Evolutionary conservation across 2,888 invertebrate genomes (phyloP), one percentile per base, ranked within the genome.

Genomic region (Lacanobia wlatinum): DNA sequence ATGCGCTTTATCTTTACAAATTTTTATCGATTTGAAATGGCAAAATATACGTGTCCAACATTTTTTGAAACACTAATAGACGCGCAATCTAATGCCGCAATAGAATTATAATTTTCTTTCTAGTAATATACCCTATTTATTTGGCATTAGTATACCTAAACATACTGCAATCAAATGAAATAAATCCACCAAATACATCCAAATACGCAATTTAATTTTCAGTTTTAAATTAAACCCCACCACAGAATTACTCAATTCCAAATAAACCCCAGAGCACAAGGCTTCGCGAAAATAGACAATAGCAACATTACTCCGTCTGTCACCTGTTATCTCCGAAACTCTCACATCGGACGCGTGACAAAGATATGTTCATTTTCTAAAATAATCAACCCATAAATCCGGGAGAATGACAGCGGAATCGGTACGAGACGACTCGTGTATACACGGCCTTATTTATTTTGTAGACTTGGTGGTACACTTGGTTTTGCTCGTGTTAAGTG

Each of bases 321-420:
- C 86, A 82, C 40, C 60, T 72, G 76, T 80, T 88, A 87, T 88
- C 87, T 86, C 70, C 61, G 69, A 80, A 88, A 82, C 87, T 79
- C 80, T 84, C 82, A 74, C 78, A 85, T 88, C 72, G 82, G 84
- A 73, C 82, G 61, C 43, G 82, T 86, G 89, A 90, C 89, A 83
- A 79, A 87, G 88, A 89, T 90, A 88, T 88, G 90, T 90, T 89
- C 89, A 90, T 90, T 91, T 90, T 89, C 88, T 87, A 84, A 87
- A 88, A 91, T 89, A 90, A 91, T 91, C 92, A 89, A 87, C 78
- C 82, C 87, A 92, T 92, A 92, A 92, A 92, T 92, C 84, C 81
- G 66, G 50, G 61, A 60, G 77, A 84, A 83, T 76, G 87, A 88
- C 87, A 84, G 81, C 78, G 83, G 80, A 83, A 86, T 85, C 81